Evolutionary conservation across 2,888 invertebrate genomes (phyloP).

Genomic region (Hypercompe scribonia): DNA sequence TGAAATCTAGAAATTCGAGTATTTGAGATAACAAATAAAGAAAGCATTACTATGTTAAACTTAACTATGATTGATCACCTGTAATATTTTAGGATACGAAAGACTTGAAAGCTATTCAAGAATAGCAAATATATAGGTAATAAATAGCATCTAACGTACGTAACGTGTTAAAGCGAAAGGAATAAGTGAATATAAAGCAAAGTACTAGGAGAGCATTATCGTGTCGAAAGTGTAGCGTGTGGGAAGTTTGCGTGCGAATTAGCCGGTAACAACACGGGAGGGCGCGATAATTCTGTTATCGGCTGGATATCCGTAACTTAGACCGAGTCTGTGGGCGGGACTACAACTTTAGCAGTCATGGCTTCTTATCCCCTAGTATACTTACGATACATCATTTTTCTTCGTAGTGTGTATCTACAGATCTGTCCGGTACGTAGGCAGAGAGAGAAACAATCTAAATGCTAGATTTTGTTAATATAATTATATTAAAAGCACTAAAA

Average conservation of each 20-base stretch:
- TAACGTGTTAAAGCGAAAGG: not conserved
- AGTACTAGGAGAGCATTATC: conserved; percentile 69
- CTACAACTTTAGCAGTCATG: conserved; percentile 68
- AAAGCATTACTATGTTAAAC: not conserved
- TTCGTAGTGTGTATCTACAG: conserved; percentile 39
- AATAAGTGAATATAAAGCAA: conserved; percentile 54
- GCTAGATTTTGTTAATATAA: not conserved
- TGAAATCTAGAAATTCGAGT: not conserved
- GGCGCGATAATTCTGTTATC: conserved; percentile 81
- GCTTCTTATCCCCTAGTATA: conserved; percentile 58
- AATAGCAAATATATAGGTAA: not conserved
- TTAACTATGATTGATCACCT: not conserved
- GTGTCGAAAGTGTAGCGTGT: conserved; percentile 65
- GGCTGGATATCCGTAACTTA: conserved; percentile 69
- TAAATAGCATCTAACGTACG: not conserved
- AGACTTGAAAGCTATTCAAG: not conserved
- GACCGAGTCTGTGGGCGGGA: conserved; percentile 57
- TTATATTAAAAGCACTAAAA: not conserved
- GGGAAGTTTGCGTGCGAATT: conserved; percentile 80
- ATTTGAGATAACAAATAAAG: not conserved
- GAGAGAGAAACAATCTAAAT: not conserved
- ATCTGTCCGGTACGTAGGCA: not conserved
- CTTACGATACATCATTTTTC: conserved; percentile 61
- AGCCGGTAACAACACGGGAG: conserved; percentile 72
- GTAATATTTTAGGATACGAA: not conserved